Base-by-base conservation (phyloP, 2,797 vertebrate species). In the Dendrocincla tyrannina region DNA sequence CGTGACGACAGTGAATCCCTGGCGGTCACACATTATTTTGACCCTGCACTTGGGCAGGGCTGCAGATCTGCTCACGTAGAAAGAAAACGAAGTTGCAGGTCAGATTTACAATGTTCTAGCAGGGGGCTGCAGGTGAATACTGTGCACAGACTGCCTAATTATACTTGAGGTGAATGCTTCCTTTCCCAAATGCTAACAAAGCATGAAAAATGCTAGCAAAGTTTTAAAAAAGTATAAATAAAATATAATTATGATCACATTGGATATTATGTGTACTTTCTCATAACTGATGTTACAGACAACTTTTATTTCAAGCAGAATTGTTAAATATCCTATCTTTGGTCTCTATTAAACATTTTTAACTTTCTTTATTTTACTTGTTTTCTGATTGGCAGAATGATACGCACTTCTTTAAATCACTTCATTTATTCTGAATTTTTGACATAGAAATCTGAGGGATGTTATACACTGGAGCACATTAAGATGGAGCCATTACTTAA, bases 401-500 rank as follows among this genome's bases (percentile, higher is more conserved):
- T 39, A 72, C 5, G 13, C 3, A 52, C 6, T 27, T 86, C 37
- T 30, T 95, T 46, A 22, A 5, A 49, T 46, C 14, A 76, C 0
- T 77, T 4, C 15, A 88, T 79, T 81, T 42, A 78, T 79, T 84
- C 32, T 52, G 44, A 55, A 30, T 60, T 80, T 73, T 56, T 88
- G 73, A 69, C 39, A 68, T 0, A 81, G 47, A 46, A 60, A 67
- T 63, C 69, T 89, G 86, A 91, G 66, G 46, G 94, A 81, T 97
- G 96, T 63, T 96, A 97, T 96, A 90, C 96, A 94, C 94, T 88
- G 60, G 19, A 90, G 67, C 62, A 82, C 96, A 96, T 88, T 97
- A 96, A 97, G 96, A 97, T 96, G 96, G 96, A 97, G 95, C 96
- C 93, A 95, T 96, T 96, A 93, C 77, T 94, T 96, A 97, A 97